Conservation (phyloP, 2,113 vertebrate species). For the Gopherus evgoodei region DNA sequence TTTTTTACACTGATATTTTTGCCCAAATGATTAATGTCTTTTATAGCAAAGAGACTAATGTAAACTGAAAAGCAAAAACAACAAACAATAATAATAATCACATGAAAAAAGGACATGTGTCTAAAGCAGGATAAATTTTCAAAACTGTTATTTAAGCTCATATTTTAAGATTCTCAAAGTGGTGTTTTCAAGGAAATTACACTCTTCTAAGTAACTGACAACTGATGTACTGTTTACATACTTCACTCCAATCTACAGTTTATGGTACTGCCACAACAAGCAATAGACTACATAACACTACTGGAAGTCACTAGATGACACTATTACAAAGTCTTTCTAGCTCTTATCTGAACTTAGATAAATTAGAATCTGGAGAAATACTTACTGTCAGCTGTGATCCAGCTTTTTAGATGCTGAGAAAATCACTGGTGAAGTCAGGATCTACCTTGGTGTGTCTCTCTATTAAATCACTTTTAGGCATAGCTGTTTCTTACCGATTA, state of each 20-base stretch:
- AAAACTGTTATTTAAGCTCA: background rate
- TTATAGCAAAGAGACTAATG: background rate
- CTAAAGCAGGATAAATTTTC: background rate
- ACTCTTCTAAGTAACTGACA: background rate
- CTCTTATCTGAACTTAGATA: background rate
- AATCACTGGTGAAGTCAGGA: too few species aligned
- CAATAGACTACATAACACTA: background rate
- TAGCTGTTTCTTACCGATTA: background rate
- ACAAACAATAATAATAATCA: background rate
- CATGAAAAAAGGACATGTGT: background rate
- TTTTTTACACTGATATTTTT: background rate
- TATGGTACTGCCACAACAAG: background rate
- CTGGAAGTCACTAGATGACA: background rate
- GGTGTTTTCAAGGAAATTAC: background rate
- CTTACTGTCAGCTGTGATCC: background rate
- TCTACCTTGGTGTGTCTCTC: accelerated
- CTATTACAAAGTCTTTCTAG: background rate
- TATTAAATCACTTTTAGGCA: background rate
- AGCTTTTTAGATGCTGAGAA: background rate
- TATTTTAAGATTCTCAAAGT: background rate
- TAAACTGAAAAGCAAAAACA: background rate
- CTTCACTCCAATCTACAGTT: accelerated
- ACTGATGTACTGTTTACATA: accelerated
- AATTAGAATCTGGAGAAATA: background rate
- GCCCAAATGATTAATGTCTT: background rate